These are phyloP conservation scores for Taxidea taxus DNA, from an alignment of 2,113 vertebrate species.

Conservation along the genomic window DNA sequence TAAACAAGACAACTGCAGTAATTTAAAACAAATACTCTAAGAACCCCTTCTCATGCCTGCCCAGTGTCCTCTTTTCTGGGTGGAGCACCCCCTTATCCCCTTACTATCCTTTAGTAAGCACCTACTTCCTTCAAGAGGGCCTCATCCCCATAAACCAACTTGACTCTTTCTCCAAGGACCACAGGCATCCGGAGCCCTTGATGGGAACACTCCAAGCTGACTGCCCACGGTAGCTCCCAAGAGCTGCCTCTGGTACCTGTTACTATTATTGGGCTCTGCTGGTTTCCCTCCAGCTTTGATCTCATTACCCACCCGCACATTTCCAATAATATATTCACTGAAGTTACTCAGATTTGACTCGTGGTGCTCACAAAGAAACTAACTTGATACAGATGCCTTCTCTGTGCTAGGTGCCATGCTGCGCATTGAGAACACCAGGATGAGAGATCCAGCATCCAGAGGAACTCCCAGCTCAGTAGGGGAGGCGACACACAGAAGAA, in stretches of 20 bases:
- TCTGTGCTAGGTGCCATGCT: not conserved
- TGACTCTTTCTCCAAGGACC: not conserved
- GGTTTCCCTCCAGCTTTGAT: not conserved
- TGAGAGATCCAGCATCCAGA: not conserved
- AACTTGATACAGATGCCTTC: not conserved
- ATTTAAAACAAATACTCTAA: not conserved
- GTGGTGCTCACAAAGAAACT: not conserved
- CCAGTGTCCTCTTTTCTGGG: not conserved
- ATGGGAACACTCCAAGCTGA: not conserved
- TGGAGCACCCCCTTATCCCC: rapidly evolving
- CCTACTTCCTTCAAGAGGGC: not conserved
- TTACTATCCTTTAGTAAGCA: not conserved
- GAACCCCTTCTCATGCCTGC: not conserved
- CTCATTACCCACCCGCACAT: not conserved
- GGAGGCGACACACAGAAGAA: not conserved
- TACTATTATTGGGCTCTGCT: not conserved
- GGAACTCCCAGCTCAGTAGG: not conserved
- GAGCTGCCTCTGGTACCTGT: no score
- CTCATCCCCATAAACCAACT: not conserved
- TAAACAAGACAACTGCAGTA: no score
- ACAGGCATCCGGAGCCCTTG: not conserved
- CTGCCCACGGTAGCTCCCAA: not conserved
- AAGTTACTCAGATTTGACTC: not conserved
- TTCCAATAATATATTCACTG: no score
- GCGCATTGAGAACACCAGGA: no score